Evolutionary conservation across 2,888 invertebrate species (phyloP), one percentile per base, ranked within the genome.

Genomic region (Diarsia dahlii): DNA sequence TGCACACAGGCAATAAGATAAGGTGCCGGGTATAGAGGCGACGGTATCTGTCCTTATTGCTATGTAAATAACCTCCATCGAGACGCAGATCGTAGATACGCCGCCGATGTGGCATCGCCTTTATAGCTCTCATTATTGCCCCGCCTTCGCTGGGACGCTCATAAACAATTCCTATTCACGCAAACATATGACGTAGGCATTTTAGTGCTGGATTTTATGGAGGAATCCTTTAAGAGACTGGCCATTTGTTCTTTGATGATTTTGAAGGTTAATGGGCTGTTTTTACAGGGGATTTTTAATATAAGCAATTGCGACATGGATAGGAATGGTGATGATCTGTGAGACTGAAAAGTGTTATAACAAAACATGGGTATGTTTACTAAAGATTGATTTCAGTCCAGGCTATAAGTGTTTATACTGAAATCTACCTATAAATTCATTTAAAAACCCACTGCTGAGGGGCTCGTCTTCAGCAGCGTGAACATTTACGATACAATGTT

Each of bases 61-160:
- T 95, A 95, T 95, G 95, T 95, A 95, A 95, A 95, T 95, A 95
- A 94, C 95, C 93, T 94, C 95, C 94, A 94, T 95, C 94, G 93
- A 95, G 93, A 92, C 93, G 89, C 90, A 91, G 95, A 95, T 95
- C 92, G 93, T 84, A 90, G 94, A 95, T 95, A 94, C 90, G 91
- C 91, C 93, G 93, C 93, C 94, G 91, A 92, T 95, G 95, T 93
- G 95, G 95, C 95, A 95, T 93, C 92, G 93, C 85, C 93, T 95
- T 95, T 95, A 95, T 94, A 91, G 90, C 89, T 90, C 88, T 91
- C 90, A 89, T 91, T 92, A 91, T 90, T 90, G 90, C 88, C 88
- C 75, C 76, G 78, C 69, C 84, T 88, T 81, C 71, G 79, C 79
- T 78, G 69, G 71, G 81, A 68, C 71, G 80, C 79, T 82, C 83